Evolutionary conservation across 37 sponge, comb jelly and placozoan species (phyloP).

Genomic region (Tethya wilhelma): DNA sequence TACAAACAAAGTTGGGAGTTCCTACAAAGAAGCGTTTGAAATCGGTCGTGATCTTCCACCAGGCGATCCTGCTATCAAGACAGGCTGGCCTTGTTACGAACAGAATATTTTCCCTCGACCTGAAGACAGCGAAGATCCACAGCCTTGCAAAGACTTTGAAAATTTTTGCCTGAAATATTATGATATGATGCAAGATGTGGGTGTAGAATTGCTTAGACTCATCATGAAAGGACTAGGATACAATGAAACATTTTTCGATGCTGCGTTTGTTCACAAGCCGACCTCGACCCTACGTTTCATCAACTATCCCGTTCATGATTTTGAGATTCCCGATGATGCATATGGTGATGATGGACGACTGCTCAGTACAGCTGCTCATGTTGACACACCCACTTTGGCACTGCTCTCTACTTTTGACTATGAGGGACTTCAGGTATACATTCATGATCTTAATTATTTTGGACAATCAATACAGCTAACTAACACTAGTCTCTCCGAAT

Average conservation of each 20-base stretch:
- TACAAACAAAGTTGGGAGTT: slow-evolving; percentile 8
- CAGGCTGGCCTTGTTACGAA: neutral
- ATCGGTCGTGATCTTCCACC: neutral
- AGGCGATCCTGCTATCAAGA: neutral
- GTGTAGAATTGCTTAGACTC: neutral
- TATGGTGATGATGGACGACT: slow-evolving; percentile 21
- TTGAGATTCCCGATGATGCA: slow-evolving; percentile 16
- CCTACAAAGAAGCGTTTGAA: slow-evolving; percentile 33
- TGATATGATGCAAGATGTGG: neutral
- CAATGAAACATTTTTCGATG: slow-evolving; percentile 6
- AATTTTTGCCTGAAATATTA: neutral
- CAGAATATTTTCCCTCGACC: slow-evolving; percentile 4
- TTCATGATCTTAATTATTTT: neutral
- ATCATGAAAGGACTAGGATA: neutral
- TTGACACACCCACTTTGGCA: neutral
- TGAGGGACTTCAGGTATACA: slow-evolving; percentile 18
- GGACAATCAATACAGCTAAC: too few relatives aligned
- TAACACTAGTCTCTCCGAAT: too few relatives aligned
- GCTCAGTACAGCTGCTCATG: slow-evolving; percentile 12
- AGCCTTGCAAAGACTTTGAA: neutral
- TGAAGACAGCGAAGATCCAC: neutral
- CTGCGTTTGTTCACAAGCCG: neutral
- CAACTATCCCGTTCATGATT: slow-evolving; percentile 24
- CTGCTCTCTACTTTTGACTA: slow-evolving; percentile 26
- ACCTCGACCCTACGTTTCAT: slow-evolving; percentile 12